Base-by-base conservation (phyloP, 92 coral and sea anemone species). In the Siderastrea siderea region DNA sequence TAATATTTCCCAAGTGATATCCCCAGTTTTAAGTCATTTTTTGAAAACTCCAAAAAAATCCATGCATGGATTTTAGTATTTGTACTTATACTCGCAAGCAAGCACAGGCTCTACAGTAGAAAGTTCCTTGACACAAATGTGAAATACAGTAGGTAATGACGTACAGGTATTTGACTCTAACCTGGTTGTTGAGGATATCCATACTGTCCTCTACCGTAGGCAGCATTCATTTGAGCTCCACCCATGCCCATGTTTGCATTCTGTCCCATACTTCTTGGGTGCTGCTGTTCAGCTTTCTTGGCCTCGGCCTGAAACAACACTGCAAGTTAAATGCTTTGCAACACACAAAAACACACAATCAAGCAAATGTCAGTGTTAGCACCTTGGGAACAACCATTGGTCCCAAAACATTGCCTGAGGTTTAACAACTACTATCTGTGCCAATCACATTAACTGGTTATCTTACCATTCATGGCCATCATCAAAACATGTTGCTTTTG, bases 201-300 rank as follows among this genome's bases (percentile, higher is more conserved):
- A 58, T 47, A 82, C 66, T 82, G 86, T 60, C 78, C 86, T 9
- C 77, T 82, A 45, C 74, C 71, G 48, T 82, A 82, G 9, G 78
- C 78, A 69, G 67, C 59, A 73, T 70, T 70, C 86, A 82, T 55
- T 7, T 81, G 86, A 12, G 67, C 77, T 70, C 69, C 86, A 57
- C 78, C 78, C 86, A 82, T 82, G 68, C 48, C 69, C 86, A 82
- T 82, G 48, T 55, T 71, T 17, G 13, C 68, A 26, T 78, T 78
- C 47, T 47, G 70, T 70, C 78, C 86, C 78, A 71, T 60, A 48
- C 45, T 45, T 70, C 61, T 72, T n/a, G 86, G 48, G 5, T 71
- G 68, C 61, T 74, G 86, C 71, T 82, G 78, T 70, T 82, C 86
- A 16, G 86, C 86, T 71, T 82, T 82, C 66, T 82, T 82, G 47